Percentiles rank a stretch among this genome's conserved stretches.
Conservation (phyloP, 2,888 invertebrate genomes). For the Galerucella calmariensis region DNA sequence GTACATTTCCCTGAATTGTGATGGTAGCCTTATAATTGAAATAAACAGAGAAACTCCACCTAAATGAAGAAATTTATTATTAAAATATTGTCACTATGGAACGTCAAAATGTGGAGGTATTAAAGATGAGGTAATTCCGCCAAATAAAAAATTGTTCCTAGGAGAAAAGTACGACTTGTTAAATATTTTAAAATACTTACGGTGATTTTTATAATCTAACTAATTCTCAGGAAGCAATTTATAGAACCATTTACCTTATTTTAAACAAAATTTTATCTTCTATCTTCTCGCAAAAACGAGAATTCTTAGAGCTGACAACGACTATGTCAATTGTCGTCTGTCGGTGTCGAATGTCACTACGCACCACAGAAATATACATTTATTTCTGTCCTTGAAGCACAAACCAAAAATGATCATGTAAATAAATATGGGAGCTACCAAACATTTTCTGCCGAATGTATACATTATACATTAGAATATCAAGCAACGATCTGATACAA, state of each 20-base stretch:
- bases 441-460: no score
- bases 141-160: slow-evolving; percentile 8
- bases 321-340: slow-evolving; percentile 24
- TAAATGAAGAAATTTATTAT: background rate
- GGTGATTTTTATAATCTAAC: slow-evolving; percentile 29
- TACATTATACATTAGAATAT: no score
- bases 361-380: no score
- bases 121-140: slow-evolving; percentile 32
- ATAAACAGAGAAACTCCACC: background rate
- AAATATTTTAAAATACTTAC: slow-evolving; percentile 36
- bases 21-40: background rate
- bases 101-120: slow-evolving; percentile 43
- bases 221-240: slow-evolving; percentile 28
- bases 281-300: slow-evolving; percentile 34
- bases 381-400: no score
- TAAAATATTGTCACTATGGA: slow-evolving; percentile 20
- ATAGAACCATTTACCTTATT: slow-evolving; percentile 46
- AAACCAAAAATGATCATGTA: no score
- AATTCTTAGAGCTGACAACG: slow-evolving; percentile 32
- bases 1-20: background rate
- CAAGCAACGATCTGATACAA: no score
- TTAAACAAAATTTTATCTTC: slow-evolving; percentile 34
- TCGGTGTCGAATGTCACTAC: background rate
- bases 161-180: background rate
- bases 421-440: no score